Base-by-base conservation (phyloP, 2,888 invertebrate genomes). In the Papilio protenor region DNA sequence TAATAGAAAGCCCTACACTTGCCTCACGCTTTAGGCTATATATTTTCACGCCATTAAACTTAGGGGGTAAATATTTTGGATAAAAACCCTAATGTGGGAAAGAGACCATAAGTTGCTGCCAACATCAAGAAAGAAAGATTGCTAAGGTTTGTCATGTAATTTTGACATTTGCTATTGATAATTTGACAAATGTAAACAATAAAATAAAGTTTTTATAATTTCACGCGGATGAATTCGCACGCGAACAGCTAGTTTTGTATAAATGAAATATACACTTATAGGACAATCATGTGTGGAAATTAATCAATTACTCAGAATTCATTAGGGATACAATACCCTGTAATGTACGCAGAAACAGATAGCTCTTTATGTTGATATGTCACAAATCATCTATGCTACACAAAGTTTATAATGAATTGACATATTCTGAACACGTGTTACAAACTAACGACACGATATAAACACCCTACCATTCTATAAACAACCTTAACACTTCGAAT, bases 381-480 rank as follows among this genome's bases (percentile, higher is more conserved):
- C 94, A 94, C 94, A 93, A 94, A 94, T 94, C 94, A 93, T 94
- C 93, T 89, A 87, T 85, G 85, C 87, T 87, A 89, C 91, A 92
- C 92, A 91, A 94, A 94, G 92, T 94, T 94, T 92, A 90, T 94
- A 94, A 94, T 94, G 92, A 93, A 94, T 94, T 94, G 94, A 94
- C 92, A 91, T 92, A 94, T 94, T 94, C 94, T 86, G 86, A 89
- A 92, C 94, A 94, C 40, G 40, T 40, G 40, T 40, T 40, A 81
- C 83, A 83, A 82, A 85, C 85, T 83, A 84, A 84, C 82, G 81
- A 77, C 83, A 85, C 85, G 82, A 80, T 82, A 81, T 78, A 80
- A 88, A 83, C 85, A 33, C 27, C 27, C 81, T 80, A 80, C 77
- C 73, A 78, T 78, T 78, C 79, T 33, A 84, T 81, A 81, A 76